Evolutionary conservation across 1,140 invertebrate genomes (phyloP).

Genomic region (Nymphalis io): DNA sequence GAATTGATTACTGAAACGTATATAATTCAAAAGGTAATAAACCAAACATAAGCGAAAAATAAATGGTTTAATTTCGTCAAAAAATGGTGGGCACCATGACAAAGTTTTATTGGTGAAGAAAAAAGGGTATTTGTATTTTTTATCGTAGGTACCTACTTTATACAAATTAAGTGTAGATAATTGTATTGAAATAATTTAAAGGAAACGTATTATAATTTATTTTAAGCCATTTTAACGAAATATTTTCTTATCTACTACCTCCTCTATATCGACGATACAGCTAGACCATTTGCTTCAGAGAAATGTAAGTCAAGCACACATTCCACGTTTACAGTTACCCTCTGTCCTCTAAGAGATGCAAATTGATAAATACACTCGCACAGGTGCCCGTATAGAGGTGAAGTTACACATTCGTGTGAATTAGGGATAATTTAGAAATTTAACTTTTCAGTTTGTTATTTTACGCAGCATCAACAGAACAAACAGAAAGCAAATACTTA

Average conservation of each 20-base stretch:
- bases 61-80: too few species aligned
- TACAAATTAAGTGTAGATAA: too few species aligned
- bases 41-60: too few species aligned
- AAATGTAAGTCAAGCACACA: constrained; percentile 52
- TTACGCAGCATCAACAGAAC: background rate
- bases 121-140: too few species aligned
- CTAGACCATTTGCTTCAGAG: constrained; percentile 28
- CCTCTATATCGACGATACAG: background rate
- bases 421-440: constrained; percentile 47
- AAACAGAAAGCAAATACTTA: background rate
- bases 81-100: too few species aligned
- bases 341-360: constrained; percentile 46
- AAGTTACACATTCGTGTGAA: constrained; percentile 33
- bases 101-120: too few species aligned
- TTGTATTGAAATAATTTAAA: too few species aligned
- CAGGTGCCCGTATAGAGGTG: constrained; percentile 1
- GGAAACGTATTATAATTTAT: background rate
- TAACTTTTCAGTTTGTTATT: background rate
- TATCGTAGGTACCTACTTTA: too few species aligned
- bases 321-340: constrained; percentile 64
- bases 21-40: too few species aligned
- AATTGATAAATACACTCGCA: constrained; percentile 63
- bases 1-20: too few species aligned
- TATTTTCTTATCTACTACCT: background rate
- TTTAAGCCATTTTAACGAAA: background rate